phyloP scores from a whole-genome alignment of 2,797 vertebrate genomes.

The Lacerta agilis region DNA sequence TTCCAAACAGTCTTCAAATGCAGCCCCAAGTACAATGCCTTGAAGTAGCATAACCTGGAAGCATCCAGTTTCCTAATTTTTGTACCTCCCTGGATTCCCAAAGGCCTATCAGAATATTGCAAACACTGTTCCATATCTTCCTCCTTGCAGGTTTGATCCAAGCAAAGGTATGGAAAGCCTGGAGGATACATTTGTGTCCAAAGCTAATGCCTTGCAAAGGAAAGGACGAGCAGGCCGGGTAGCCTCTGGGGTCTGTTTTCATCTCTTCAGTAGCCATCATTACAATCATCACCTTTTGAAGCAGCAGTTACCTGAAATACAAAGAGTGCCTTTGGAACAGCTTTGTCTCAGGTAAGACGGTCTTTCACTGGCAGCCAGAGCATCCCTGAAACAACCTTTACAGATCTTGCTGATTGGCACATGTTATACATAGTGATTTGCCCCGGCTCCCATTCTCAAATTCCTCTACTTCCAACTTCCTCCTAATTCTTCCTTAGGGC shows the following conservation, averaged over 20 bases:
- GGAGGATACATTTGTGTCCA: constrained; percentile 94
- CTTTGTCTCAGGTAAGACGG: constrained; percentile 89
- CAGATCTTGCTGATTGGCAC: background rate
- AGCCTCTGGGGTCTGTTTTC: constrained; percentile 94
- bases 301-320: constrained; percentile 95
- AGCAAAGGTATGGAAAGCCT: constrained; percentile 98
- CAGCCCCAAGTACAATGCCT: too few species aligned
- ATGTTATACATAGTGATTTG: background rate
- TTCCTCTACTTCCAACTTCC: background rate
- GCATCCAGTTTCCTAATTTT: background rate
- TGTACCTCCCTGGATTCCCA: background rate
- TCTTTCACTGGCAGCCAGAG: background rate
- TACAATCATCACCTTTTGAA: constrained; percentile 89
- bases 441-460: background rate
- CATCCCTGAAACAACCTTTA: background rate
- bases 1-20: too few species aligned
- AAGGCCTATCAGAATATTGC: background rate
- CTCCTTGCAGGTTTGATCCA: constrained; percentile 87
- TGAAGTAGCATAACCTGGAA: background rate
- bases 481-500: background rate
- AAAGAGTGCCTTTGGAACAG: constrained; percentile 94
- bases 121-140: constrained; percentile 2
- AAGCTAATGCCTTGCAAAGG: constrained; percentile 93
- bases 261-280: constrained; percentile 96
- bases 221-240: constrained; percentile 94